Base-by-base conservation (phyloP, 2,888 invertebrate species). In the Eristalis tenax region DNA sequence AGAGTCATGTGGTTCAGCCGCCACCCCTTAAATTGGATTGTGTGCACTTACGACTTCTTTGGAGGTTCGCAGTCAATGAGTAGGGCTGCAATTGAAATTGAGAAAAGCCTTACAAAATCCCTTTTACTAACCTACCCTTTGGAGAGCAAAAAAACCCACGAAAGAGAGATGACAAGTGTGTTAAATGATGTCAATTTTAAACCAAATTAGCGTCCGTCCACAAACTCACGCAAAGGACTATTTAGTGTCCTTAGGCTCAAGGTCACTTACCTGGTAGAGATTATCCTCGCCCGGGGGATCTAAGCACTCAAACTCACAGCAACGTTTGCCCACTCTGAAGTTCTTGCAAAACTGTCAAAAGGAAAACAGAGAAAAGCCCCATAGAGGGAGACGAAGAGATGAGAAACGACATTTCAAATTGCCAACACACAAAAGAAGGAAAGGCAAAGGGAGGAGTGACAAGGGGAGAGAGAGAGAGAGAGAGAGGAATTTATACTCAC, bases 221-320 rank as follows among this genome's bases (percentile, higher is more conserved):
- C 13, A 38, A 13, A 38, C 13, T 38, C 38, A 38, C 38, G 13
- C 38, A 38, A 38, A 38, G 38, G 6, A 8, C 32, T 43, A 1
- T 15, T 2, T 43, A 43, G 15, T 6, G 6, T n/a, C 43, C n/a
- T 50, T 10, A 18, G 11, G 18, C 50, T 61, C 22, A 38, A 15
- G 28, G 28, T 28, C 8, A 83, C 89, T 85, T 81, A 93, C 93
- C 91, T 94, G 94, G 92, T 95, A 95, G 68, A 94, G 92, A 77
- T 93, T 94, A 91, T 95, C 95, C 90, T 96, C 95, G 0, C 96
- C 96, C 0, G 96, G 96, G 0, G 96, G 95, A 93, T 97, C 97
- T 89, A 97, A 94, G 93, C 98, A 98, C 91, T 96, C 96, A 93
- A 98, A 98, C 91, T 98, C 97, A 92, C 98, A 98, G 94, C 98